Evolutionary conservation across 23 tunicate species (phyloP), one percentile per base, ranked within the genome.

Genomic region (Halocynthia aurantium): DNA sequence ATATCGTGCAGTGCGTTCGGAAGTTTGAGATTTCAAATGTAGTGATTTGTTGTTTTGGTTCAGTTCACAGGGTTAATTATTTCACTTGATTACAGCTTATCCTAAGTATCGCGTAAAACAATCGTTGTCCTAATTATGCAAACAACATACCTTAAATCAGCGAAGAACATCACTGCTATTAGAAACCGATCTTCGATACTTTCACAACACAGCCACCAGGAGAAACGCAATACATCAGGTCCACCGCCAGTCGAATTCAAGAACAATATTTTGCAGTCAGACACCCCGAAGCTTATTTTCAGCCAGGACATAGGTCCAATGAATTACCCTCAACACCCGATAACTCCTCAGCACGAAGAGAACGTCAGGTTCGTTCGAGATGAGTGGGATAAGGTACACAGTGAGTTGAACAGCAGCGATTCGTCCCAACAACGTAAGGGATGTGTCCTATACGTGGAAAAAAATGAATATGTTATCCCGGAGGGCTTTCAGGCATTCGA

Each of bases 321-420:
- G 50, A 74, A 54, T 74, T 50, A 49, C 19, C 31, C 64, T 56
- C 70, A 15, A 20, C 31, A 40, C 0, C 78, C 78, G 11, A n/a
- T 74, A 20, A 74, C 78, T 8, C 78, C 78, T 17, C 78, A 74
- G 62, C 78, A 74, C 57, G 78, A 54, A 18, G 63, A 74, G 17
- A 74, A 74, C 21, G 22, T 74, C 31, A 74, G 56, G 56, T 74
- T 74, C 57, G 22, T 74, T 8, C 19, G 20, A 22, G 62, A 74
- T 2, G 78, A 74, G 31, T 74, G 78, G 78, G 60, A 74, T 8
- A 55, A 74, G 22, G 78, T 74, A 0, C 19, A 21, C 20, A 50
- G 22, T 0, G 50, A 10, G 15, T 74, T 54, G 17, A 56, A 74
- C 19, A 74, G 56, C 63, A 74, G 22, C 10, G 40, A 74, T 21